Conservation (phyloP, 2,113 vertebrate genomes). For the Turdus rufiventris region DNA sequence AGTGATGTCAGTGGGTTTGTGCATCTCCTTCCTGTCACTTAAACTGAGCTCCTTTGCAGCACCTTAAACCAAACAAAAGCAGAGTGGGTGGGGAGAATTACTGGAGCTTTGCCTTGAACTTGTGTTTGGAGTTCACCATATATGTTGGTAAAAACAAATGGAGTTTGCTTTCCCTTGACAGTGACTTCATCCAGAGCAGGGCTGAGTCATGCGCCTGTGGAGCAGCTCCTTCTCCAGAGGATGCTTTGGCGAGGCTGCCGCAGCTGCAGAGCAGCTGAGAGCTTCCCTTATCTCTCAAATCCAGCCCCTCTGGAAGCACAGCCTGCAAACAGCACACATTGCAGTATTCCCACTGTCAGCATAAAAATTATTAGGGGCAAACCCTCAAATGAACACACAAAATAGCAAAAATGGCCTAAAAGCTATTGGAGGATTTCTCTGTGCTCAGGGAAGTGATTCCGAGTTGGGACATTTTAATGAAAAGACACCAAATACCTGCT, state of each 20-base stretch:
- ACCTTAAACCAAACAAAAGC: background rate
- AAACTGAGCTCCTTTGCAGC: background rate
- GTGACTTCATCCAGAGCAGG: conserved; percentile 61
- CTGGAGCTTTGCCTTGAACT: conserved; percentile 6
- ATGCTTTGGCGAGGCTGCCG: background rate
- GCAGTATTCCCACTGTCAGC: background rate
- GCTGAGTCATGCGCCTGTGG: conserved; percentile 54
- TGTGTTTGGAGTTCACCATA: background rate
- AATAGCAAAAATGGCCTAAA: background rate
- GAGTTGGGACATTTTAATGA: background rate
- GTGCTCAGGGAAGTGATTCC: background rate
- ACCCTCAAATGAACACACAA: background rate
- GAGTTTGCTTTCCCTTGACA: conserved; percentile 32
- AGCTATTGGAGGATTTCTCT: background rate
- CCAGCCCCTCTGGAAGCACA: background rate
- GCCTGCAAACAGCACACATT: background rate
- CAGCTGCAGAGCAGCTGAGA: background rate
- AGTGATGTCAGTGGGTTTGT: background rate
- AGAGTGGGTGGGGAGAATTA: background rate
- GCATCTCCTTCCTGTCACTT: background rate
- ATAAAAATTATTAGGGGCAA: background rate
- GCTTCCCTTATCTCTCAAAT: background rate
- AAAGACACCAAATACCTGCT: background rate
- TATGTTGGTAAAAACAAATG: conserved; percentile 15
- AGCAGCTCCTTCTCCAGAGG: background rate